Conservation (phyloP, 2,113 vertebrate species). For the Sprattus sprattus region DNA sequence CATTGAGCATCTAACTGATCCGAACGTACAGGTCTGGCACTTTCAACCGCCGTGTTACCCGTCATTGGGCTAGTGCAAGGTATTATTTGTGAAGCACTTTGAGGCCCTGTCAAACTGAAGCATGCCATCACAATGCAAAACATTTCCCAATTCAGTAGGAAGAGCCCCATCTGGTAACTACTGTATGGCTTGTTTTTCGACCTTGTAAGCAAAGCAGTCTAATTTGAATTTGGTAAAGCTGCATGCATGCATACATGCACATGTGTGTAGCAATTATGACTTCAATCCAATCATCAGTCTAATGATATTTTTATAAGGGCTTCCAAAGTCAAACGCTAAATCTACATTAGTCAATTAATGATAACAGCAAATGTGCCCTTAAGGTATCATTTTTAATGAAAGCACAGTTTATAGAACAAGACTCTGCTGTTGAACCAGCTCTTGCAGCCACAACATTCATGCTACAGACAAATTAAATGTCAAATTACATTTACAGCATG, state of each 20-base stretch:
- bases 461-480: conserved; percentile 6
- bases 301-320: neutral
- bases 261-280: conserved; percentile 1
- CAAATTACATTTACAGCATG: neutral
- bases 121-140: neutral
- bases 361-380: neutral
- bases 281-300: neutral
- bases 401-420: neutral
- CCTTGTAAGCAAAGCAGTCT: neutral
- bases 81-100: neutral
- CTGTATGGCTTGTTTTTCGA: neutral
- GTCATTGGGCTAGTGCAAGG: neutral
- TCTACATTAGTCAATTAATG: conserved; percentile 8
- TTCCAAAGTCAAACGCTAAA: neutral
- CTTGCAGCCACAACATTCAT: neutral
- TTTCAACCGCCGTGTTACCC: neutral
- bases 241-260: neutral
- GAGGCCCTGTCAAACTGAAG: neutral
- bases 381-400: conserved; percentile 4
- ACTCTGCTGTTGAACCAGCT: neutral
- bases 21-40: neutral
- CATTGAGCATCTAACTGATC: neutral
- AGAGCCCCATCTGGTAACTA: neutral
- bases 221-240: neutral
- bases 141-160: neutral